A percentile compares a stretch with the other conserved stretches of the same genome.
Evolutionary conservation across 2,113 vertebrate genomes (phyloP).

Genomic region (Triplophysa tibetana): DNA sequence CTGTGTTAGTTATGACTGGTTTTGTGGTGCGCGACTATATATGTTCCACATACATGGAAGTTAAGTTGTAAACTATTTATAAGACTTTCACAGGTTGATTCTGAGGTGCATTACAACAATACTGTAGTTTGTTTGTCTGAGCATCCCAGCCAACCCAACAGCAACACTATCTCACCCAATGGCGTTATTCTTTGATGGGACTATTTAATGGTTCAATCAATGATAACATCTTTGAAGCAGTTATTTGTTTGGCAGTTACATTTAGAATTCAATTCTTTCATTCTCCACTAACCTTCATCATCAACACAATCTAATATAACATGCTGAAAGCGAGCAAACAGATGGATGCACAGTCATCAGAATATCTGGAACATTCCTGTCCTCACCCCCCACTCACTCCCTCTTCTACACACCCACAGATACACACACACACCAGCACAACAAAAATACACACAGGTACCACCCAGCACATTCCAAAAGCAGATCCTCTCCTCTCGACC

Average conservation of each 20-base stretch:
- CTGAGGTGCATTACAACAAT: no score
- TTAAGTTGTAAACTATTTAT: no score
- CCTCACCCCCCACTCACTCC: constrained; percentile 49
- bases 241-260: no score
- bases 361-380: constrained; percentile 50
- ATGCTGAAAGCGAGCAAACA: neutral
- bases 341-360: constrained; percentile 24
- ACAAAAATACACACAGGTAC: constrained; percentile 45
- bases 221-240: no score
- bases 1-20: no score
- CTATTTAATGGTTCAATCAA: neutral
- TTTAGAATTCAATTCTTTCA: neutral
- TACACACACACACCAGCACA: constrained; percentile 24
- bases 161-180: neutral
- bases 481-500: neutral
- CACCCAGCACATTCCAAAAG: constrained; percentile 48
- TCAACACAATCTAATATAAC: neutral
- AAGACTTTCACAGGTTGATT: no score
- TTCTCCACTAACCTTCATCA: neutral
- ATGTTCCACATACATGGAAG: no score
- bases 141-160: neutral
- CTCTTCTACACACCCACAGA: constrained; percentile 42
- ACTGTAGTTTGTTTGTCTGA: no score
- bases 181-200: neutral
- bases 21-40: no score